Percentiles rank a stretch among this genome's conserved stretches.
Conservation (phyloP, 2,797 vertebrate species). For the Nasua narica region DNA sequence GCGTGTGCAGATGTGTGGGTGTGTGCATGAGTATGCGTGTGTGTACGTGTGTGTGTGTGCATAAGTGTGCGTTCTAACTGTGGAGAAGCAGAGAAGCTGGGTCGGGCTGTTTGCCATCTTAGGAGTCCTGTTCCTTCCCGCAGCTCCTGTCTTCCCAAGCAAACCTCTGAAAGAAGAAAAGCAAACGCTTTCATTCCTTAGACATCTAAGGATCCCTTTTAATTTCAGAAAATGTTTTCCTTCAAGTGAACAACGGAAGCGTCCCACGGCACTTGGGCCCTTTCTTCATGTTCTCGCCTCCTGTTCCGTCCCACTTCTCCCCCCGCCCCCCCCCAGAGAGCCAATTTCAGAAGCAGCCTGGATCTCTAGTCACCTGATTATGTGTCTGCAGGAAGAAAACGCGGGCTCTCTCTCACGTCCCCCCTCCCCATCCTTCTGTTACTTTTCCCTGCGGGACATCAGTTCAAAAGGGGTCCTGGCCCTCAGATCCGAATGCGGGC, state of each 20-base stretch:
- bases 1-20: rapidly evolving
- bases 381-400: not conserved
- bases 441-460: not conserved
- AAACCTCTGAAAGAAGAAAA: not conserved
- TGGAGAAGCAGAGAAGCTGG: not conserved
- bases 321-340: not conserved
- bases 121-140: not conserved
- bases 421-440: not conserved
- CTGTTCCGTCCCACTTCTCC: rapidly evolving
- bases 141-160: not conserved
- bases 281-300: not conserved
- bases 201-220: conserved; percentile 1
- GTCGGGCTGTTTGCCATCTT: not conserved
- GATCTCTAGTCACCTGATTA: not conserved
- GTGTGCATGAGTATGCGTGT: not conserved
- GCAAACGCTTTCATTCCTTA: not conserved
- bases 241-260: not conserved
- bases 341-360: not conserved
- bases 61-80: too few species aligned
- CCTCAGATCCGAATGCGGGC: not conserved
- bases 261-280: rapidly evolving
- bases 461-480: not conserved
- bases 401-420: rapidly evolving
- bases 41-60: rapidly evolving
- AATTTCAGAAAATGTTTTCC: not conserved